Evolutionary conservation across 1,140 invertebrate species (phyloP).

Genomic region (Thaumatotibia leucotreta): DNA sequence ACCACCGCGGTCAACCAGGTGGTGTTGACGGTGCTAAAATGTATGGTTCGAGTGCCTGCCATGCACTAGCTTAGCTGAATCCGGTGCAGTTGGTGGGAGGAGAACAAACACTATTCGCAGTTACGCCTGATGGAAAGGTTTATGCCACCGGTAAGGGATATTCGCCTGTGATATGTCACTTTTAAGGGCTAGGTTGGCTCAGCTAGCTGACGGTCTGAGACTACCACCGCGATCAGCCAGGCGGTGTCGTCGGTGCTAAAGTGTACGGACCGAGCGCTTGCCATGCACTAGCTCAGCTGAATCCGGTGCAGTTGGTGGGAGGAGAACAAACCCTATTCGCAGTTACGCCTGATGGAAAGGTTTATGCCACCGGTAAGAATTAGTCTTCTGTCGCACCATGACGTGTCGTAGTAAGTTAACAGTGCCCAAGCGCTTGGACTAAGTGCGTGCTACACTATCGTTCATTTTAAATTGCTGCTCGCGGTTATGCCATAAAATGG

Average conservation of each 20-base stretch:
- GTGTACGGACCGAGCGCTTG: slow-evolving; percentile 95
- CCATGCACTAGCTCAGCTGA: slow-evolving; percentile 89
- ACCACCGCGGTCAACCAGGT: slow-evolving; percentile 96
- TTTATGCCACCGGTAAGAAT: slow-evolving; percentile 87
- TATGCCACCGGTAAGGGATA: slow-evolving; percentile 84
- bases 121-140: slow-evolving; percentile 96
- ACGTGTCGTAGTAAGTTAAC: no score
- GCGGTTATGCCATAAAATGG: slow-evolving; percentile 96
- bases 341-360: slow-evolving; percentile 96
- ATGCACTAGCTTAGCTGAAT: slow-evolving; percentile 90
- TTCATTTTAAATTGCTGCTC: slow-evolving; percentile 92
- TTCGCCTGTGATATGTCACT: background rate
- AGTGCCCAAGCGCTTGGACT: slow-evolving; percentile 96
- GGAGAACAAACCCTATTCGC: slow-evolving; percentile 97
- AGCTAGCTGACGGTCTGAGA: no score
- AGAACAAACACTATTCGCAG: slow-evolving; percentile 95
- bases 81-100: slow-evolving; percentile 96
- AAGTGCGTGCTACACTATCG: slow-evolving; percentile 91
- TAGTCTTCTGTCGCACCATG: slow-evolving; percentile 79
- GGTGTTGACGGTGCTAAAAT: slow-evolving; percentile 95
- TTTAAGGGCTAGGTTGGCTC: background rate
- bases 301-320: slow-evolving; percentile 94
- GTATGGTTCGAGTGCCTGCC: slow-evolving; percentile 92
- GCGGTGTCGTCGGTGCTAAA: slow-evolving; percentile 80
- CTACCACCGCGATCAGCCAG: slow-evolving; percentile 96